phyloP scores from a whole-genome alignment of 1,140 invertebrate species.

The Drosophila sproati region DNA sequence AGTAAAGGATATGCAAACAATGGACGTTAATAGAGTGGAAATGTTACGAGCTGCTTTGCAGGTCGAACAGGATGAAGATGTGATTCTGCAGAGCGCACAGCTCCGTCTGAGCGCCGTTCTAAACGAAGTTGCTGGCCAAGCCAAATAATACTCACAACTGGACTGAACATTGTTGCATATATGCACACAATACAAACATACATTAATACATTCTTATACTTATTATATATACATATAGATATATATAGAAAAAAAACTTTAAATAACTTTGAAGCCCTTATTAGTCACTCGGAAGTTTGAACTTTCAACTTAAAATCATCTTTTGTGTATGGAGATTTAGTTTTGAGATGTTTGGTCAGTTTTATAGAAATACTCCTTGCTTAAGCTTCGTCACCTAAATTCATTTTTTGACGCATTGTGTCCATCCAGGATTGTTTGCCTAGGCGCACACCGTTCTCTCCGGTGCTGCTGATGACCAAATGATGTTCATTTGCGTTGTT shows the following conservation, averaged over 20 bases:
- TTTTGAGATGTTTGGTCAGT: too few species aligned
- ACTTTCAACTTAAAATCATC: too few species aligned
- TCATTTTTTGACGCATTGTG: conserved; percentile 52
- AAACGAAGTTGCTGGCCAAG: conserved; percentile 65
- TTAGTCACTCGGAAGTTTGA: too few species aligned
- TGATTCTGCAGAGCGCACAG: conserved; percentile 60
- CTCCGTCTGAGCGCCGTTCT: conserved; percentile 44
- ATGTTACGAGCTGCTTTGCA: conserved; percentile 48
- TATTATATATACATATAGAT: conserved; percentile 8
- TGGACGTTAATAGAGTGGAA: conserved; percentile 42
- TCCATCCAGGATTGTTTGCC: conserved; percentile 80
- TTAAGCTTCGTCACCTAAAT: conserved; percentile 15
- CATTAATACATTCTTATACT: conserved; percentile 31
- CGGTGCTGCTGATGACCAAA: conserved; percentile 41
- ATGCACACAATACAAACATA: conserved; percentile 56
- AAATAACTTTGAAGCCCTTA: not conserved
- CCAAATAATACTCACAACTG: conserved; percentile 61
- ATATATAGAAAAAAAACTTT: conserved; percentile 22
- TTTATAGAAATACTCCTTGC: too few species aligned
- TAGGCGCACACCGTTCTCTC: conserved; percentile 62
- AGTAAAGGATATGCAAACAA: conserved; percentile 45
- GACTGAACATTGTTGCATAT: conserved; percentile 74
- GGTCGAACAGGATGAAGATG: conserved; percentile 56
- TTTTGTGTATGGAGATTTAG: too few species aligned
- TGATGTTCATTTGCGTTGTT: conserved; percentile 42